Conservation (phyloP, 2,888 invertebrate genomes). For the Pyrochroa serraticornis region DNA sequence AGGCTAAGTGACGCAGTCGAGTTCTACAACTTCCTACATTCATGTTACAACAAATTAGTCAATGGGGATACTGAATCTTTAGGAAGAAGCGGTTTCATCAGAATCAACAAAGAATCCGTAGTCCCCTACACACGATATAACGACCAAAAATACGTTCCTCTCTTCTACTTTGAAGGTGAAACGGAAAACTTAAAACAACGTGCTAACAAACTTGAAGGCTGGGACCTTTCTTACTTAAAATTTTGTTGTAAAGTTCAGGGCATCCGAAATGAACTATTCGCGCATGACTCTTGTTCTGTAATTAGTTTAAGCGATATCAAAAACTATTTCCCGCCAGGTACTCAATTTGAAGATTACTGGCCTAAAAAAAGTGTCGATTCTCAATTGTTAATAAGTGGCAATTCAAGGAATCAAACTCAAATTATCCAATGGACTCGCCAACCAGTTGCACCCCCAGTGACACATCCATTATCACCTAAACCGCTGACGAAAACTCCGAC, state of each 20-base stretch:
- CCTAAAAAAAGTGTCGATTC: conserved; percentile 87
- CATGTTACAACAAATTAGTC: conserved; percentile 84
- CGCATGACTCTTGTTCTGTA: conserved; percentile 88
- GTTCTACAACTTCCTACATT: conserved; percentile 88
- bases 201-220: conserved; percentile 85
- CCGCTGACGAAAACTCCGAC: conserved; percentile 53
- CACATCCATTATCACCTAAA: conserved; percentile 58
- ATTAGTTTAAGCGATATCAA: conserved; percentile 89
- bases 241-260: conserved; percentile 95
- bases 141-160: conserved; percentile 84
- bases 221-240: conserved; percentile 91
- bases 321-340: conserved; percentile 88
- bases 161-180: conserved; percentile 90
- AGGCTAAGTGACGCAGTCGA: conserved; percentile 85
- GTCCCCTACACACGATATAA: conserved; percentile 89
- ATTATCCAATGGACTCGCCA: conserved; percentile 80
- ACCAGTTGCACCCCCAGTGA: conserved; percentile 76
- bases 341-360: conserved; percentile 92
- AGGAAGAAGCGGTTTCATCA: conserved; percentile 88
- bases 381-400: conserved; percentile 73
- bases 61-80: conserved; percentile 71
- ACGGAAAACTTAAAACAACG: conserved; percentile 89
- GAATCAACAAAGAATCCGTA: conserved; percentile 91
- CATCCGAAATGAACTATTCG: conserved; percentile 87
- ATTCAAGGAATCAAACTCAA: conserved; percentile 61